Percentiles rank a stretch among this genome's conserved stretches.
Evolutionary conservation across 2,797 vertebrate genomes (phyloP).

Genomic region (Tarsius wallacei): DNA sequence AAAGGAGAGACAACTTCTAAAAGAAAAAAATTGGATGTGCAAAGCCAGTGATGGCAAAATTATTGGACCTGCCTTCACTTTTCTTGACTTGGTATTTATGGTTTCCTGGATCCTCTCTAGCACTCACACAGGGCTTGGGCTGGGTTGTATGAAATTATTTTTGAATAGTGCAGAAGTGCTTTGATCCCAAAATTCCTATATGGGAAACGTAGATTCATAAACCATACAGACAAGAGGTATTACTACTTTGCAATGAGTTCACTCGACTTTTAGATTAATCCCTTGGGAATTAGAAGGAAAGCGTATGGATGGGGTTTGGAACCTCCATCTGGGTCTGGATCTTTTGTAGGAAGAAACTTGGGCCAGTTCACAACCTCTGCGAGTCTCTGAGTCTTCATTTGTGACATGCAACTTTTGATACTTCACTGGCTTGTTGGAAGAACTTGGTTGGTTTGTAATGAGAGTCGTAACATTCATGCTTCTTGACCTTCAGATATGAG

Average conservation of each 20-base stretch:
- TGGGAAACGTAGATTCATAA: not conserved
- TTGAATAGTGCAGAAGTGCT: not conserved
- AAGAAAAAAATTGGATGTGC: not conserved
- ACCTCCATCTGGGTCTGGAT: not conserved
- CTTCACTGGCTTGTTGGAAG: not conserved
- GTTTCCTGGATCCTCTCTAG: not conserved
- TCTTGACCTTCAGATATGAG: not conserved
- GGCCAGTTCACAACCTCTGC: not conserved
- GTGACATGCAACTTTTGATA: not conserved
- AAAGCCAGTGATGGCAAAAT: not conserved
- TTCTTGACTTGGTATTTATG: not conserved
- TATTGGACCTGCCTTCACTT: not conserved
- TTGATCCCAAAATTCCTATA: not conserved
- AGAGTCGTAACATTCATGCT: slow-evolving; percentile 13
- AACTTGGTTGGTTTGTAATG: not conserved
- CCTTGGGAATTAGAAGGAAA: not conserved
- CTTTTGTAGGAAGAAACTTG: not conserved
- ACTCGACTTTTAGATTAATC: not conserved
- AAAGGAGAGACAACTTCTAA: not conserved
- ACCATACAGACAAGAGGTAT: not conserved
- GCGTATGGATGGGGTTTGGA: not conserved
- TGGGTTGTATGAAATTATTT: slow-evolving; percentile 34
- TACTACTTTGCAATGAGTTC: not conserved
- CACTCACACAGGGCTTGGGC: not conserved
- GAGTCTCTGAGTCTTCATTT: not conserved